These are phyloP conservation scores for Tetragnatha montana DNA, from an alignment of 2,888 invertebrate genomes.

Conservation along the genomic window DNA sequence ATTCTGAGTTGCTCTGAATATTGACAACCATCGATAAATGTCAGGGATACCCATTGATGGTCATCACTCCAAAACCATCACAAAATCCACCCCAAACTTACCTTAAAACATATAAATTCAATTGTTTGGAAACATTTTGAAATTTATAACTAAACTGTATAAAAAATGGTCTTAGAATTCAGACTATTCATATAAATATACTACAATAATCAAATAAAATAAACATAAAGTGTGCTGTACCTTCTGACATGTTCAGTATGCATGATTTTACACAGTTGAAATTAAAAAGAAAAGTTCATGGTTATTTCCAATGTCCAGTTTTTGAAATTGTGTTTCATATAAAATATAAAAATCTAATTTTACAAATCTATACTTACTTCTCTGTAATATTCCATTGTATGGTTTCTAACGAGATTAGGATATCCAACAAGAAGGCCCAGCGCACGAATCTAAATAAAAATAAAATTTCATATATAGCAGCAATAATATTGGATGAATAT, in stretches of 20 bases:
- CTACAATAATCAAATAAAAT: not conserved
- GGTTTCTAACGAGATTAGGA: conserved; percentile 64
- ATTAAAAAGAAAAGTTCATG: too few species aligned
- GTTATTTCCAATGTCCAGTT: too few species aligned
- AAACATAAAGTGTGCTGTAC: not conserved
- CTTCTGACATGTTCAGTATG: too few species aligned
- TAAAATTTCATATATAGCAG: not conserved
- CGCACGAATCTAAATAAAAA: conserved; percentile 55
- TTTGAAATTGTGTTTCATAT: not conserved
- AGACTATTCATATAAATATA: not conserved
- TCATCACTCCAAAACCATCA: too few species aligned
- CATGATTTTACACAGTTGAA: too few species aligned
- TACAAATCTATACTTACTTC: conserved; percentile 42
- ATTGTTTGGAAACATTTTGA: not conserved
- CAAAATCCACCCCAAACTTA: too few species aligned
- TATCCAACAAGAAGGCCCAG: conserved; percentile 66
- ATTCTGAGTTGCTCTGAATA: too few species aligned
- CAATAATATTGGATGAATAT: too few species aligned
- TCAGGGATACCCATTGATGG: too few species aligned
- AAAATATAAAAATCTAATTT: not conserved
- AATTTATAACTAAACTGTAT: not conserved
- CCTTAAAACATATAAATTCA: too few species aligned
- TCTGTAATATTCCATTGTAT: conserved; percentile 69
- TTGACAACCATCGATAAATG: too few species aligned
- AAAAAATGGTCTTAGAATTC: too few species aligned